Percentiles rank a stretch among this genome's conserved stretches.
These are phyloP conservation scores for Micropoecilia bifurca DNA, from an alignment of 2,797 vertebrate genomes.

Conservation along the genomic window DNA sequence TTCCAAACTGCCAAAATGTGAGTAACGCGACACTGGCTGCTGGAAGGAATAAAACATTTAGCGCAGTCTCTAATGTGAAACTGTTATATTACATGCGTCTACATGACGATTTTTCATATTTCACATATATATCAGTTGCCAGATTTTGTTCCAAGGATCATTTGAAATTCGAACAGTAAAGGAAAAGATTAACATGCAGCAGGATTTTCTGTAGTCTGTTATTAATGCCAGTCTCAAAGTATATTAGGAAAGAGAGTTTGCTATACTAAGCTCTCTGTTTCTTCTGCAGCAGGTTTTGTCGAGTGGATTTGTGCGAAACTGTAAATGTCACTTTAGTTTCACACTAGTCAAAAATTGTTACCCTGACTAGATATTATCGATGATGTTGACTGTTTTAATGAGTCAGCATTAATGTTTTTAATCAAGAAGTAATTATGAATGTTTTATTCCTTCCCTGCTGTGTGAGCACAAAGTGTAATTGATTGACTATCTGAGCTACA, in stretches of 20 bases:
- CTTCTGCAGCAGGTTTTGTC: not conserved
- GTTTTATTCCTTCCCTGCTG: not conserved
- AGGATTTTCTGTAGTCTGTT: not conserved
- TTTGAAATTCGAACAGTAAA: not conserved
- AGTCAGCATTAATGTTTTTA: not conserved
- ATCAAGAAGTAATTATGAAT: not conserved
- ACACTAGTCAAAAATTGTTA: not conserved
- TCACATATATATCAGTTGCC: not conserved
- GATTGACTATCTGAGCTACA: not conserved
- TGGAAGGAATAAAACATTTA: not conserved
- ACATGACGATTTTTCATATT: not conserved
- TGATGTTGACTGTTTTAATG: not conserved
- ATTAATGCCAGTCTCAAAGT: not conserved
- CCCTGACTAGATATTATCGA: not conserved
- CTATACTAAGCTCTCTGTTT: not conserved
- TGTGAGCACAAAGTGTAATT: not conserved
- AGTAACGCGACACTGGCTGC: not conserved
- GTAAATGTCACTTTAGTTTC: not conserved
- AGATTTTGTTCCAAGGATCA: not conserved
- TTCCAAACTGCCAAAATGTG: not conserved
- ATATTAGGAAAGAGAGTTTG: not conserved
- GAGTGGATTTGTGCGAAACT: not conserved
- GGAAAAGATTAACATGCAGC: not conserved
- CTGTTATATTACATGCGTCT: not conserved
- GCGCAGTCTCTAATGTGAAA: not conserved